Conservation (phyloP, 53 echinoderm and acorn worm species). For the Hippasteria phrygiana region DNA sequence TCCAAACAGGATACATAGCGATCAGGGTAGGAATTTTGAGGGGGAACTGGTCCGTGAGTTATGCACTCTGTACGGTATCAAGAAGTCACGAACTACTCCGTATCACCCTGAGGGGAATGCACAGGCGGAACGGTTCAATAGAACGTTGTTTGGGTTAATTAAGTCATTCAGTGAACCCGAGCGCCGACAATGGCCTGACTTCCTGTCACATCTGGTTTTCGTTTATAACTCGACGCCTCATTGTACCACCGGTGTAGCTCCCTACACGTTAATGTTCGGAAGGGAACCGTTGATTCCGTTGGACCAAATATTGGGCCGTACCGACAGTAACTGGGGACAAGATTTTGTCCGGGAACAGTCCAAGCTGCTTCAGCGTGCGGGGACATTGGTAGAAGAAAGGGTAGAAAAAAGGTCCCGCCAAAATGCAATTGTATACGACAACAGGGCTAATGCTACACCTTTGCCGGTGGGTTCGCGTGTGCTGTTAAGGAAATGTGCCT, state of each 20-base stretch:
- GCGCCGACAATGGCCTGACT: background rate
- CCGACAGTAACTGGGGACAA: background rate
- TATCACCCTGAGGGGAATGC: slow-evolving; percentile 47
- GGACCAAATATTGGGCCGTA: slow-evolving; percentile 10
- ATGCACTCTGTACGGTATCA: slow-evolving; percentile 38
- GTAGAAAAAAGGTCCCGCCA: background rate
- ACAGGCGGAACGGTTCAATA: slow-evolving; percentile 49
- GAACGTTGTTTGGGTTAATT: slow-evolving; percentile 30
- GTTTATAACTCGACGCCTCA: slow-evolving; percentile 31
- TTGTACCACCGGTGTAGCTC: slow-evolving; percentile 5
- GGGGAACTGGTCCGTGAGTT: slow-evolving; percentile 62
- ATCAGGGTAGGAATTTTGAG: slow-evolving; percentile 84
- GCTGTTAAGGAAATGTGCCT: too few relatives aligned
- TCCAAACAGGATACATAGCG: slow-evolving; percentile 74
- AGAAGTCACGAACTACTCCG: slow-evolving; percentile 29
- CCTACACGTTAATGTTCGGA: slow-evolving; percentile 9
- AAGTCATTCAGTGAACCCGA: background rate
- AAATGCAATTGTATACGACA: background rate
- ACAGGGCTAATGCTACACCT: background rate
- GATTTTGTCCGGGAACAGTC: background rate
- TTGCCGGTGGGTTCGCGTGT: too few relatives aligned
- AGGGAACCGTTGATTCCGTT: slow-evolving; percentile 30
- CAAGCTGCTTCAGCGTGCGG: background rate
- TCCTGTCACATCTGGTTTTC: slow-evolving; percentile 24
- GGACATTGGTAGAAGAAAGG: background rate